Base-by-base conservation (phyloP, 2,113 vertebrate species). In the Pterophyllum scalare region DNA sequence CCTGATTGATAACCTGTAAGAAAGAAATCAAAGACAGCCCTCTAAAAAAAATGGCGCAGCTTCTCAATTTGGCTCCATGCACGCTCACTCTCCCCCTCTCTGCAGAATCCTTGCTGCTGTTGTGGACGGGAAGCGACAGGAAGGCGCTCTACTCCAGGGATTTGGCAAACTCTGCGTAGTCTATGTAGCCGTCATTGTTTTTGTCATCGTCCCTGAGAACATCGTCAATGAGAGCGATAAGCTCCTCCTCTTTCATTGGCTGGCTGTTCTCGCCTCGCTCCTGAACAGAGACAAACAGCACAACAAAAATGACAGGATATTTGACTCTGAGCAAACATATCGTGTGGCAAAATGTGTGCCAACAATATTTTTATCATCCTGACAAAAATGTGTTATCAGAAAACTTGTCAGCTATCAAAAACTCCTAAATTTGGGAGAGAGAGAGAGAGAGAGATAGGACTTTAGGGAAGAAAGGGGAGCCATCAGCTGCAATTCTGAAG, bases 131-230 rank as follows among this genome's bases (percentile, higher is more conserved):
- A 80, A 24, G 9, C 15, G 14, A 70, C 60, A 5, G 58, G 19
- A 20, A 22, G 60, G 14, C 3, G 49, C n/a, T 79, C 70, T 84
- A 99, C 88, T 98, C 97, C 85, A 99, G 94, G 4, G 98, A 99
- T 88, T 96, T 98, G 80, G 98, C 98, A 72, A 99, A 99, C 89
- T 99, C 98, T 8, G 98, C 98, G 49, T 99, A 99, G 92, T 99
- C 98, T 43, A 99, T 99, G 89, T 97, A 99, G 14, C 98, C 98
- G 0, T 99, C 98, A 0, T 98, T 97, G 95, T 99, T 99, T 91
- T 97, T 98, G 93, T 99, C 98, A 38, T 99, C 98, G 5, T 99
- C 98, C 87, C 83, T 94, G 84, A 99, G 95, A 62, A 99, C 97
- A 2, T 97, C 97, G 59, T 99, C 98, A 59, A 99, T 98, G 67